phyloP scores from a whole-genome alignment of 2,113 vertebrate genomes.

The Scopus umbretta region DNA sequence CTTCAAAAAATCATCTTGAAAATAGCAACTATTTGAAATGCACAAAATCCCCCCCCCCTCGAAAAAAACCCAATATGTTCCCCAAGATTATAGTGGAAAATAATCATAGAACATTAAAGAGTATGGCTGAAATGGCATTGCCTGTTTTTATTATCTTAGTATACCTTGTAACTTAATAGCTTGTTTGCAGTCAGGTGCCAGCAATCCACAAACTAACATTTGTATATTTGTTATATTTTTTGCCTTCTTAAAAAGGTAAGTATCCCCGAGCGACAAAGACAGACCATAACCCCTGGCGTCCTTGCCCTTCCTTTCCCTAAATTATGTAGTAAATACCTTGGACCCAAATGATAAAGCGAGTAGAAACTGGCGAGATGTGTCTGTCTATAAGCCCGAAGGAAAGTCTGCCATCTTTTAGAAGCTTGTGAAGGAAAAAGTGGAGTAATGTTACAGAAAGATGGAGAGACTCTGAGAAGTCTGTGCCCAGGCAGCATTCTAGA shows the following conservation, averaged over 20 bases:
- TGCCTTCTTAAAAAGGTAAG: background rate
- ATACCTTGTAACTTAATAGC: background rate
- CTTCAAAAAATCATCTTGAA: background rate
- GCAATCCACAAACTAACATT: background rate
- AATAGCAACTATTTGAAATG: background rate
- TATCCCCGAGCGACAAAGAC: background rate
- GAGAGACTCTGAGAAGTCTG: background rate
- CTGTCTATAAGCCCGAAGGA: background rate
- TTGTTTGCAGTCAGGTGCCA: background rate
- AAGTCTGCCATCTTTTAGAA: background rate
- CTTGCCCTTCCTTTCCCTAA: background rate
- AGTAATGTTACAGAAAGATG: background rate
- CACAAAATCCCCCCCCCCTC: rapidly evolving
- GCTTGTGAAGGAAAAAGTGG: background rate
- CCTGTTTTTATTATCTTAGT: background rate
- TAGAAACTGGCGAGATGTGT: background rate
- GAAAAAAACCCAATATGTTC: background rate
- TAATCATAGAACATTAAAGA: background rate
- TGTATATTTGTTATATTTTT: background rate
- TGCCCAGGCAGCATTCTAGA: background rate
- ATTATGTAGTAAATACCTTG: background rate
- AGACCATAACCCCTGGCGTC: background rate
- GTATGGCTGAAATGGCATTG: background rate
- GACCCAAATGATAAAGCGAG: background rate
- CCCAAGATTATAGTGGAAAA: background rate